Conservation (phyloP, 1,140 invertebrate genomes). For the Caenorhabditis briggsae region DNA sequence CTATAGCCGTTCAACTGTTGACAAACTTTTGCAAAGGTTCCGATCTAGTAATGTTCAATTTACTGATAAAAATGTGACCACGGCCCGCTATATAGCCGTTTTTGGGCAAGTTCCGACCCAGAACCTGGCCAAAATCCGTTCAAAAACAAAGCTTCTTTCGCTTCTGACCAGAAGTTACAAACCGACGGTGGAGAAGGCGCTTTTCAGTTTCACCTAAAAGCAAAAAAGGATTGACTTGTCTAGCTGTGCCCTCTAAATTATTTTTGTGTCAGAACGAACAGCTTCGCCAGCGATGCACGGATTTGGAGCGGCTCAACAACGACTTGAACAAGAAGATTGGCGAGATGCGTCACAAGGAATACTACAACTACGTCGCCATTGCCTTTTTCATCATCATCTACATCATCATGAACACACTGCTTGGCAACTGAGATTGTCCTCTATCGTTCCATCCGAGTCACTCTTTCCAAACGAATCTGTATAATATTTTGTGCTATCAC, state of each 20-base stretch:
- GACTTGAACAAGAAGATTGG: background rate
- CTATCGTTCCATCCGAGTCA: background rate
- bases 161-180: background rate
- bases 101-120: too few relatives aligned
- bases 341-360: slow-evolving; percentile 13
- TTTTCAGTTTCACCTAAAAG: too few relatives aligned
- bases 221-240: too few relatives aligned
- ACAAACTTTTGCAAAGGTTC: too few relatives aligned
- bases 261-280: too few relatives aligned
- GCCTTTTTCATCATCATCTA: slow-evolving; percentile 33
- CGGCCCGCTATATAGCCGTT: too few relatives aligned
- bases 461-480: background rate
- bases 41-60: too few relatives aligned
- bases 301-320: background rate
- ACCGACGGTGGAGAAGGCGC: too few relatives aligned
- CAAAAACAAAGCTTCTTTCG: too few relatives aligned
- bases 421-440: slow-evolving; percentile 14
- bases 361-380: slow-evolving; percentile 34
- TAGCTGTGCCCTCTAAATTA: too few relatives aligned
- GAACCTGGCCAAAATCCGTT: background rate
- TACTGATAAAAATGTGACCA: too few relatives aligned
- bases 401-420: slow-evolving; percentile 8
- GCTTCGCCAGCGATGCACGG: background rate
- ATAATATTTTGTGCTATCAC: background rate
- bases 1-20: too few relatives aligned